These are phyloP conservation scores for Porites lobata DNA, from an alignment of 92 coral and sea anemone species.

Conservation along the genomic window DNA sequence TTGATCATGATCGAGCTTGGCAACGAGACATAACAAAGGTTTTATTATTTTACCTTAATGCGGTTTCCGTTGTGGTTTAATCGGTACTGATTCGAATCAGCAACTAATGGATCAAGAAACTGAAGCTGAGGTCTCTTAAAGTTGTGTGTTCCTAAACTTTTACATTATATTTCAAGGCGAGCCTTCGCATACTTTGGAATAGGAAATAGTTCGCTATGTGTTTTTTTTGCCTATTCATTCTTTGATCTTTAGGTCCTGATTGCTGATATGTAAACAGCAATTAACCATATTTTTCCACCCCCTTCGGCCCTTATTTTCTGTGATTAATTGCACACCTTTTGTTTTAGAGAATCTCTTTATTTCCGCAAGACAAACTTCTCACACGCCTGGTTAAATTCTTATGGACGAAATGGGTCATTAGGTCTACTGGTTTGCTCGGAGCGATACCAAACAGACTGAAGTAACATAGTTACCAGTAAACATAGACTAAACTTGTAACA, in stretches of 20 bases:
- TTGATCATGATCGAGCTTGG: background rate
- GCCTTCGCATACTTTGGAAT: too few species aligned
- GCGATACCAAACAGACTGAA: background rate
- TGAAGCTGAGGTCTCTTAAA: too few species aligned
- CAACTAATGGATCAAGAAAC: background rate
- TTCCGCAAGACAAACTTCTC: background rate
- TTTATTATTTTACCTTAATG: too few species aligned
- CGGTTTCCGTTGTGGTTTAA: constrained; percentile 24
- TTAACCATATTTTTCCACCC: constrained; percentile 8
- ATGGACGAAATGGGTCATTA: background rate
- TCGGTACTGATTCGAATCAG: background rate
- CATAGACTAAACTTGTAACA: background rate
- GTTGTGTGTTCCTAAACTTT: too few species aligned
- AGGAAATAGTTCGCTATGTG: background rate
- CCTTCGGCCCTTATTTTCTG: background rate
- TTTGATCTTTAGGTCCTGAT: background rate
- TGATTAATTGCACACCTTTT: background rate
- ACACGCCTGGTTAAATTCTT: background rate
- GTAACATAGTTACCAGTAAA: constrained; percentile 20
- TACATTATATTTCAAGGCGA: too few species aligned
- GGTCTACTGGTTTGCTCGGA: background rate
- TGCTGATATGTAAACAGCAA: constrained; percentile 1
- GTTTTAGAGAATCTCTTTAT: background rate
- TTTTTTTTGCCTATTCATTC: constrained; percentile 31
- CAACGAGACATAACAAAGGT: too few species aligned